Percentiles rank a stretch among this genome's conserved stretches.
These are phyloP conservation scores for Zaprionus capensis DNA, from an alignment of 1,140 invertebrate genomes.

Conservation along the genomic window DNA sequence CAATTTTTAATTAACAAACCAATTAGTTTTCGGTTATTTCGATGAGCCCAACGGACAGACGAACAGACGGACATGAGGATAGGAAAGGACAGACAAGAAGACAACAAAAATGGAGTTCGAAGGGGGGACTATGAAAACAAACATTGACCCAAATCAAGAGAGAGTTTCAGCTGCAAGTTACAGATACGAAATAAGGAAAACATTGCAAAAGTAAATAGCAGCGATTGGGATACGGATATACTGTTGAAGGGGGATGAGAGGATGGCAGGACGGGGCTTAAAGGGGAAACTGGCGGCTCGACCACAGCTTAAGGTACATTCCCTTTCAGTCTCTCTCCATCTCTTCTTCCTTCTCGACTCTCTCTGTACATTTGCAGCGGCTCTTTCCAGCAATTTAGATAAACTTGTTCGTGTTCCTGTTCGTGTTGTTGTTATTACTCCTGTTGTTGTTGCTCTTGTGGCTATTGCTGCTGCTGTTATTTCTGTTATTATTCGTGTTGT, in stretches of 20 bases:
- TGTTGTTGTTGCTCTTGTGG: slow-evolving; percentile 47
- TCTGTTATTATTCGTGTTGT: slow-evolving; percentile 35
- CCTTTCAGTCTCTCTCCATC: not conserved
- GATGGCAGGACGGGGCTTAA: not conserved
- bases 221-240: slow-evolving; percentile 23
- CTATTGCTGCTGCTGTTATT: slow-evolving; percentile 43
- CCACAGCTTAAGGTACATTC: slow-evolving; percentile 56
- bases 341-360: not conserved
- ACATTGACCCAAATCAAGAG: slow-evolving; percentile 74
- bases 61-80: slow-evolving; percentile 5
- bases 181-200: slow-evolving; percentile 47
- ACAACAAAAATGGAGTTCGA: slow-evolving; percentile 41
- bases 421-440: slow-evolving; percentile 44
- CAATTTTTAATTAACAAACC: slow-evolving; percentile 82
- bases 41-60: slow-evolving; percentile 20
- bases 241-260: not conserved
- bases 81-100: not conserved
- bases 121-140: slow-evolving; percentile 61
- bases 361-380: slow-evolving; percentile 19
- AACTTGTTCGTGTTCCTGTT: slow-evolving; percentile 67
- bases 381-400: slow-evolving; percentile 78
- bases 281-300: not conserved
- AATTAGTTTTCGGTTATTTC: slow-evolving; percentile 77
- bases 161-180: slow-evolving; percentile 42
- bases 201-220: slow-evolving; percentile 67